A percentile compares a stretch with the other conserved stretches of the same genome.
Conservation (phyloP, 2,888 invertebrate genomes). For the Apamea epomidion region DNA sequence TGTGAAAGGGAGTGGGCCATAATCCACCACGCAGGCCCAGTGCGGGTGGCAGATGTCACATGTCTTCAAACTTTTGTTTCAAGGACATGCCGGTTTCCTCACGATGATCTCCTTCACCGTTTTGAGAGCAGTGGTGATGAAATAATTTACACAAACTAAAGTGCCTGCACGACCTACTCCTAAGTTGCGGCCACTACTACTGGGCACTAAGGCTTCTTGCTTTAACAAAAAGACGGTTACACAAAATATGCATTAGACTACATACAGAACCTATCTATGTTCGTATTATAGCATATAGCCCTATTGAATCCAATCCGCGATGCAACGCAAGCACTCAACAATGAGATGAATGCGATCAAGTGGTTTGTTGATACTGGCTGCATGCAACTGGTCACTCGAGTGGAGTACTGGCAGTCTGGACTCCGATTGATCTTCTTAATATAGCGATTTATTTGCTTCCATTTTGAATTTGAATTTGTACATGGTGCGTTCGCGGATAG, state of each 20-base stretch:
- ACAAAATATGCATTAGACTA: background rate
- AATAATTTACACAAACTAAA: background rate
- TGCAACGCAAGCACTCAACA: conserved; percentile 24
- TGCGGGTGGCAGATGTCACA: background rate
- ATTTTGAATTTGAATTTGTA: conserved; percentile 23
- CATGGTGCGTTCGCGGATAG: background rate
- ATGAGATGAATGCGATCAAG: conserved; percentile 43
- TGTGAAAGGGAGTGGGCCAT: background rate
- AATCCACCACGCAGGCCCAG: background rate
- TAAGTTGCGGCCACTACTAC: background rate
- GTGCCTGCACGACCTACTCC: background rate
- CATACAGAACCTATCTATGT: background rate
- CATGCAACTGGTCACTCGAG: conserved; percentile 27
- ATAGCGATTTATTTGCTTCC: conserved; percentile 10
- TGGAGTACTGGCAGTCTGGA: background rate
- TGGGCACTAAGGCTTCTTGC: background rate
- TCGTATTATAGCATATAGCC: background rate
- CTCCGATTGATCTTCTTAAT: conserved; percentile 13
- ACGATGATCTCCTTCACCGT: background rate
- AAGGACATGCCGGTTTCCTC: background rate
- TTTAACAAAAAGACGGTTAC: background rate
- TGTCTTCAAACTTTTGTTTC: background rate
- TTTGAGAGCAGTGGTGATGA: background rate
- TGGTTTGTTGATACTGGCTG: conserved; percentile 26
- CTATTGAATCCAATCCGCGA: conserved; percentile 1